Evolutionary conservation across 2,797 vertebrate genomes (phyloP).

Genomic region (Chiloscyllium punctatum): DNA sequence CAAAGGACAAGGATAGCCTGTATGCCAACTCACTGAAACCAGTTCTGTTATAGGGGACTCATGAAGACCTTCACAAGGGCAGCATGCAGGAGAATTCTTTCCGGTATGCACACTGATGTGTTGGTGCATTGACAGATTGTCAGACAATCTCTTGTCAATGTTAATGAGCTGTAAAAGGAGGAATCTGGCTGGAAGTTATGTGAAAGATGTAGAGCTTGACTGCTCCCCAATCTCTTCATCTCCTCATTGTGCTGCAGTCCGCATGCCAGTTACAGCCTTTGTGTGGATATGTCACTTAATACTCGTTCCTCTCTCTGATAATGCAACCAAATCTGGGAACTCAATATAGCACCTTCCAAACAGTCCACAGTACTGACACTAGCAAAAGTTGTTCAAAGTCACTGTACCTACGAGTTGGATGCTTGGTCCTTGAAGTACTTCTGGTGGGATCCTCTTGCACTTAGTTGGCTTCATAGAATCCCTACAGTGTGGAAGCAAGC

Average conservation of each 20-base stretch:
- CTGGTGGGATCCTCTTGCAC: neutral
- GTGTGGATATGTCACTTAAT: neutral
- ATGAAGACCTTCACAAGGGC: too few relatives aligned
- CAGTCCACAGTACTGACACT: neutral
- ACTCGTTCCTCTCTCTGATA: neutral
- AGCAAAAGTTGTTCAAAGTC: neutral
- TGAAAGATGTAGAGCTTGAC: neutral
- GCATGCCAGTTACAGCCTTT: neutral
- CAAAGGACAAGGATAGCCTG: too few relatives aligned
- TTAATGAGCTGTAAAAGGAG: too few relatives aligned
- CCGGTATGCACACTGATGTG: too few relatives aligned
- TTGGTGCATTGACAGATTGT: too few relatives aligned
- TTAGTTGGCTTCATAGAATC: neutral
- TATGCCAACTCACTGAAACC: too few relatives aligned
- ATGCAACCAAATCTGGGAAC: neutral
- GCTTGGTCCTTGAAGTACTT: neutral
- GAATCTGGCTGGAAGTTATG: neutral
- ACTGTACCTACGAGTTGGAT: neutral
- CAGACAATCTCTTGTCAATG: too few relatives aligned
- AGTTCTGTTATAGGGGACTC: too few relatives aligned
- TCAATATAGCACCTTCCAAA: neutral
- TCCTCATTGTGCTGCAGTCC: neutral
- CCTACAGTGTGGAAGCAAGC: too few relatives aligned
- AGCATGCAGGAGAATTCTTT: too few relatives aligned
- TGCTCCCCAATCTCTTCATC: neutral